Evolutionary conservation across 2,113 vertebrate species (phyloP).

Genomic region (Regulus satrapa): DNA sequence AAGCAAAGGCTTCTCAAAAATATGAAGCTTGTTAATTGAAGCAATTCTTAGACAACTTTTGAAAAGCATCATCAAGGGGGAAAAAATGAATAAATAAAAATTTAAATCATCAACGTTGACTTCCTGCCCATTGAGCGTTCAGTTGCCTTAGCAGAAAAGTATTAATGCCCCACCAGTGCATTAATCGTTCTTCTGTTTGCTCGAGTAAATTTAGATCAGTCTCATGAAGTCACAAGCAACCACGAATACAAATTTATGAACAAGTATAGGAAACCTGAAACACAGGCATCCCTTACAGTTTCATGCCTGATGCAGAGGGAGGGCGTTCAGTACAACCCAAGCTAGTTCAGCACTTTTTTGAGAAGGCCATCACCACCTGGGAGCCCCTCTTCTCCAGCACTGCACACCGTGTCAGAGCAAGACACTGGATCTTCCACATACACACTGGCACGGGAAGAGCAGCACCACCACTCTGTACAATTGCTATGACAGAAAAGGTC

Average conservation of each 20-base stretch:
- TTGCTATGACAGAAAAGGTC: background rate
- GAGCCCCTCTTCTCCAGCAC: background rate
- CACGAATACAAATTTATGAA: background rate
- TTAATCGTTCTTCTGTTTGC: background rate
- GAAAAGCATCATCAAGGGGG: background rate
- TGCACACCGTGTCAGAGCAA: accelerated
- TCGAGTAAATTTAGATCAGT: background rate
- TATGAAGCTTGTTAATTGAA: background rate
- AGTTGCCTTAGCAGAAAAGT: background rate
- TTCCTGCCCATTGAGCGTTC: background rate
- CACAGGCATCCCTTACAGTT: background rate
- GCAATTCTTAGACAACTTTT: background rate
- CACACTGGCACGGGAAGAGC: accelerated
- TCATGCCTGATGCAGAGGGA: background rate
- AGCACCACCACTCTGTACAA: no score
- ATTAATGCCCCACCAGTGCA: background rate
- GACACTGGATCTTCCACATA: background rate
- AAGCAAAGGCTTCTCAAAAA: background rate
- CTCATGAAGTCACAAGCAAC: background rate
- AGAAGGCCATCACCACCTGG: accelerated
- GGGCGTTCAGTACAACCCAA: background rate
- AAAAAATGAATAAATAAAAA: background rate
- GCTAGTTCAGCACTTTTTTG: background rate
- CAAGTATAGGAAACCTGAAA: background rate
- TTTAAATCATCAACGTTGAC: background rate